phyloP scores from a whole-genome alignment of 1,140 invertebrate genomes.

The Gryon sp. region DNA sequence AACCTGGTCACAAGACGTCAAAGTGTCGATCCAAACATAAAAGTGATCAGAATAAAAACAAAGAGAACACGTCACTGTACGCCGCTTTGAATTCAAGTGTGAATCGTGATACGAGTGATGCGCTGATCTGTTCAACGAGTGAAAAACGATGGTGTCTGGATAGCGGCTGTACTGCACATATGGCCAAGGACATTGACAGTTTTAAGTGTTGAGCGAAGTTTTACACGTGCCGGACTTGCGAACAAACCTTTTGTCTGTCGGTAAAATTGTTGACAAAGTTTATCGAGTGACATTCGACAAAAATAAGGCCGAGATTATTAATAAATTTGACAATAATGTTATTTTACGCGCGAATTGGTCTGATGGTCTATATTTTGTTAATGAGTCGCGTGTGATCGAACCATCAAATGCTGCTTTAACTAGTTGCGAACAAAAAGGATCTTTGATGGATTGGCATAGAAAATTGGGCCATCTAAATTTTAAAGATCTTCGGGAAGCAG shows the following conservation, averaged over 20 bases:
- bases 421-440: not conserved
- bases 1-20: constrained; percentile 20
- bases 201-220: constrained; percentile 7
- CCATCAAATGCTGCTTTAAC: constrained; percentile 1
- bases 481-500: constrained; percentile 67
- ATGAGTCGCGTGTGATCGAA: not conserved
- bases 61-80: constrained; percentile 15
- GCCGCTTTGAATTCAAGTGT: constrained; percentile 1
- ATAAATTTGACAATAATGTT: not conserved
- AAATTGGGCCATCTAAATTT: constrained; percentile 67
- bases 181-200: constrained; percentile 18
- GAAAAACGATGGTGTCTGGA: constrained; percentile 38
- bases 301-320: not conserved
- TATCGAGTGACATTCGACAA: constrained; percentile 16
- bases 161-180: constrained; percentile 45
- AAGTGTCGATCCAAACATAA: constrained; percentile 19
- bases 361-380: constrained; percentile 30
- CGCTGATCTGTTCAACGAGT: not conserved
- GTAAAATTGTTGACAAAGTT: constrained; percentile 28
- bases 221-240: constrained; percentile 26
- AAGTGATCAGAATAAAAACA: constrained; percentile 1
- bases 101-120: not conserved
- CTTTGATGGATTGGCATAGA: constrained; percentile 41
- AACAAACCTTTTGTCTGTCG: constrained; percentile 32
- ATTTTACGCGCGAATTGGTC: constrained; percentile 27